A percentile compares a stretch with the other conserved stretches of the same genome.
Conservation (phyloP, 1,140 invertebrate species). For the Babylonia areolata region DNA sequence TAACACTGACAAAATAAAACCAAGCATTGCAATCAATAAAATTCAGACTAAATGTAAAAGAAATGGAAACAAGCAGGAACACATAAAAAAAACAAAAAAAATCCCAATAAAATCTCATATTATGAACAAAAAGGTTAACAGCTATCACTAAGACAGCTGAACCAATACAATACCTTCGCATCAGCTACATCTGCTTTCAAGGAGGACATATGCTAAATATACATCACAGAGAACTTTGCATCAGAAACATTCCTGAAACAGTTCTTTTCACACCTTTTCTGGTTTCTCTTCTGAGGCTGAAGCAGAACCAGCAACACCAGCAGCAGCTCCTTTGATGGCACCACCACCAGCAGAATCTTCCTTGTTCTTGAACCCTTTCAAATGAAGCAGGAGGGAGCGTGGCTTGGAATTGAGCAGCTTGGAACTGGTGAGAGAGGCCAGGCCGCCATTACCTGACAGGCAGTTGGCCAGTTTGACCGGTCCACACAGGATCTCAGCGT, state of each 20-base stretch:
- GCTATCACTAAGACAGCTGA: no score
- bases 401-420: constrained; percentile 87
- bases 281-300: constrained; percentile 12
- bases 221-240: no score
- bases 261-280: constrained; percentile 31
- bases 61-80: no score
- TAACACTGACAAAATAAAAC: no score
- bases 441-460: constrained; percentile 88
- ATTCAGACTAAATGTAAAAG: no score
- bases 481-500: constrained; percentile 92
- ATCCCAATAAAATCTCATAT: no score
- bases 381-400: constrained; percentile 88
- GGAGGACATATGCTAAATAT: no score
- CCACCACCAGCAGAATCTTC: constrained; percentile 15
- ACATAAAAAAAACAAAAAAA: no score
- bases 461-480: constrained; percentile 88
- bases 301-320: neutral
- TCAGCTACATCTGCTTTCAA: no score
- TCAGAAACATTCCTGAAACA: neutral
- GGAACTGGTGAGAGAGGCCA: constrained; percentile 90
- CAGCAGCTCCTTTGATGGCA: neutral
- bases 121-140: no score
- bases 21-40: no score
- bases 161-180: no score
- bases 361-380: constrained; percentile 80